A percentile compares a stretch with the other conserved stretches of the same genome.
phyloP scores from a whole-genome alignment of 2,113 vertebrate genomes.

The Hystrix cristata region DNA sequence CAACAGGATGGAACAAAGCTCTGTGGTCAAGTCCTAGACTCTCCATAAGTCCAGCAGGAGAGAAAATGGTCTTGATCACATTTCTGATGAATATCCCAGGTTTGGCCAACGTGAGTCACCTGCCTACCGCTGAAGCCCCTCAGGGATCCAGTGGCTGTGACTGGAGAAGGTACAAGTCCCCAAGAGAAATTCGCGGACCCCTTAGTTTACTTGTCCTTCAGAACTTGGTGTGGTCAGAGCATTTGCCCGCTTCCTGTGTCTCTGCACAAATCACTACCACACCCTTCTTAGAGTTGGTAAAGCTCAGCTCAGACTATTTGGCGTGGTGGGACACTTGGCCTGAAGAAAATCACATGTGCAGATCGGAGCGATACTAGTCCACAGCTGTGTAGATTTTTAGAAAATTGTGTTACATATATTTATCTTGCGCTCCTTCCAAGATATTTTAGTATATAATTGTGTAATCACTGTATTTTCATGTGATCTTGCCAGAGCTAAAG shows the following conservation, averaged over 20 bases:
- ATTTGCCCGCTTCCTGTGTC: not conserved
- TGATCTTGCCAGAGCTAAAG: slow-evolving; percentile 13
- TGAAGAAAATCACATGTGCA: slow-evolving; percentile 20
- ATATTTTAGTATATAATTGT: not conserved
- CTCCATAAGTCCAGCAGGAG: not conserved
- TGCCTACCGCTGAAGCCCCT: not conserved
- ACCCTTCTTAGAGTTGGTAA: not conserved
- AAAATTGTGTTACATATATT: slow-evolving; percentile 1
- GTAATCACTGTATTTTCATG: slow-evolving; percentile 24
- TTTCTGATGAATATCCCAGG: not conserved
- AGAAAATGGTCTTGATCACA: not conserved
- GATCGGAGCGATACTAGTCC: not conserved
- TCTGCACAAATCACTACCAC: not conserved
- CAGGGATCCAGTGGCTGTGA: not conserved
- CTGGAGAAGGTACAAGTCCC: not conserved
- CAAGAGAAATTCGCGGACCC: not conserved
- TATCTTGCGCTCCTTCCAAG: not conserved
- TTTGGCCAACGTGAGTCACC: not conserved
- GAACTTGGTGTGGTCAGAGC: not conserved
- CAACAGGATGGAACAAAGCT: not conserved
- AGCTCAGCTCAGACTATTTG: not conserved
- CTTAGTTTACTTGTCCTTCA: not conserved
- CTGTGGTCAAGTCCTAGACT: not conserved
- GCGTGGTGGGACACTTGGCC: not conserved
- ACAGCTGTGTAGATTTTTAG: not conserved